Base-by-base conservation (phyloP, 2,888 invertebrate genomes). In the Eristalis arbustorum region DNA sequence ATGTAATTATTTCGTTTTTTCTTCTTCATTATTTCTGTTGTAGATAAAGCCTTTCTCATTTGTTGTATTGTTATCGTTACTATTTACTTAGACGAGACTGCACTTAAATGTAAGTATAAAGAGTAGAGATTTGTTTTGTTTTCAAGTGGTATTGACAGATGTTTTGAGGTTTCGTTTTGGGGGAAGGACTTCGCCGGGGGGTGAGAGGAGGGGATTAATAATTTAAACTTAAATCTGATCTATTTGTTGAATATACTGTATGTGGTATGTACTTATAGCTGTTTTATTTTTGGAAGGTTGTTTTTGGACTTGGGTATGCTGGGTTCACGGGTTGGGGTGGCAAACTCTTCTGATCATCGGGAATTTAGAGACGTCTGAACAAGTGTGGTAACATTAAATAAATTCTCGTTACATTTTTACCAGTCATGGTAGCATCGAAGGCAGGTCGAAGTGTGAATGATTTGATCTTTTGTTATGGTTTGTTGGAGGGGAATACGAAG, bases 221-320 rank as follows among this genome's bases (percentile, higher is more conserved):
- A 84, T 74, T 71, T 84, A 75, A 75, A 66, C 79, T 84, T 84
- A 84, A 71, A 71, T 62, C 69, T 74, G 49, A 49, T 49, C 18
- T n/a, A 8, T 37, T 37, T 37, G 10, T 37, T 37, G 37, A 37
- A 37, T 37, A 37, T 31, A n/a, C n/a, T 31, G 31, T 13, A 13
- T 37, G 13, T 13, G 31, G 31, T 31, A 37, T 13, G 18, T 49
- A 49, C 49, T 49, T 49, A 18, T 4, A 49, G 18, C 49, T 49
- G 18, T 2, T 49, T n/a, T n/a, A 18, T 49, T 49, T 49, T 49
- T 49, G 49, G 49, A 18, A 18, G 49, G 6, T 49, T 49, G n/a
- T 49, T 18, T 18, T 49, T 49, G 49, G 18, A 18, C 14, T 42
- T 42, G 42, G n/a, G 42, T n/a, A n/a, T 18, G 49, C n/a, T 49